Percentiles rank a stretch among this genome's conserved stretches.
phyloP scores from a whole-genome alignment of 2,113 vertebrate genomes.

The Corythornis vintsioides region DNA sequence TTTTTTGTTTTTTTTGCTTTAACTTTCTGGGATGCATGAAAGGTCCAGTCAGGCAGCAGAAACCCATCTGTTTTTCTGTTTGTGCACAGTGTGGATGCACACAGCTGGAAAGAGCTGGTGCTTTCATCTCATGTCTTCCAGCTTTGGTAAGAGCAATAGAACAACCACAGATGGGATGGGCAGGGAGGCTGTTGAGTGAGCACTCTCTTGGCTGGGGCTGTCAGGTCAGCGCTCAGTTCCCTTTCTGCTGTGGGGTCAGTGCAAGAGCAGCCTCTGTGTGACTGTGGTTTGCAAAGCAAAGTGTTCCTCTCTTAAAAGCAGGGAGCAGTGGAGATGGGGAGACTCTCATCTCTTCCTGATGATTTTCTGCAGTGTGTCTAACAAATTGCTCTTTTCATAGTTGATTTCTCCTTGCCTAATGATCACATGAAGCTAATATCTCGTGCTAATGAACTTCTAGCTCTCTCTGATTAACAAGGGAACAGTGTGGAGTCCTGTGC shows the following conservation, averaged over 20 bases:
- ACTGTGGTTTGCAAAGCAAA: not conserved
- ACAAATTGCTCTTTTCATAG: not conserved
- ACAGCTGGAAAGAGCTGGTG: not conserved
- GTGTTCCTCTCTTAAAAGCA: not conserved
- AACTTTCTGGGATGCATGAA: not conserved
- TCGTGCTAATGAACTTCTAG: not conserved
- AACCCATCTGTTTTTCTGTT: not conserved
- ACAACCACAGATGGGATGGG: not conserved
- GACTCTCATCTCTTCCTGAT: not conserved
- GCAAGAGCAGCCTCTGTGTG: not conserved
- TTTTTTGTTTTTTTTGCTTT: not conserved
- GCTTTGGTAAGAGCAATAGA: not conserved
- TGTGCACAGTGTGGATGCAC: fast-evolving
- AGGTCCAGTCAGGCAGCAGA: not conserved
- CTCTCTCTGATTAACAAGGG: not conserved
- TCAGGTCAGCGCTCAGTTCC: not conserved
- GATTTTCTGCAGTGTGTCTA: not conserved
- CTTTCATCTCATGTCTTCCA: not conserved
- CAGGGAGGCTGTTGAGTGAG: not conserved
- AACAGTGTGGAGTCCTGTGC: not conserved
- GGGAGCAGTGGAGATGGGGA: not conserved
- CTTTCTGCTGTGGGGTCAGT: not conserved
- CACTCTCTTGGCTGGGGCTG: not conserved
- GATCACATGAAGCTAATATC: not conserved
- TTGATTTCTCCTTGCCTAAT: slow-evolving; percentile 1